phyloP scores from a whole-genome alignment of 2,113 vertebrate genomes.

The Empidonax alnorum region DNA sequence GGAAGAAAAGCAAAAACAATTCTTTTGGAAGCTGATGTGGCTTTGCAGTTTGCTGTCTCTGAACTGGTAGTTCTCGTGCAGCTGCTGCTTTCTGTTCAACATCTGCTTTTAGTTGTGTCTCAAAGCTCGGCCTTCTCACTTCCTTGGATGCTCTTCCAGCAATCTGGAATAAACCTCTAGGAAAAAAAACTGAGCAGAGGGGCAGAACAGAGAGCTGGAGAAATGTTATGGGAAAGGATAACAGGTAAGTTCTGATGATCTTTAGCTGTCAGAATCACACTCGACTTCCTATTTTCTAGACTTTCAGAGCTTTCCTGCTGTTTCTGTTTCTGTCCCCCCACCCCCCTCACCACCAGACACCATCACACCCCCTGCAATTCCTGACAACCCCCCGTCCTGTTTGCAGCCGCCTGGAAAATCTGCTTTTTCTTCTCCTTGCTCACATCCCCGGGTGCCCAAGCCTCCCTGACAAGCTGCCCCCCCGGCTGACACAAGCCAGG shows the following conservation, averaged over 20 bases:
- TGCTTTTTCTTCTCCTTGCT: neutral
- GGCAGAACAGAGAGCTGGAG: neutral
- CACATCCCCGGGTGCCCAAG: neutral
- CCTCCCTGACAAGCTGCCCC: neutral
- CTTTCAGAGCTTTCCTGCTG: neutral
- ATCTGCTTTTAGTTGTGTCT: neutral
- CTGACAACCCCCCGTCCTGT: neutral
- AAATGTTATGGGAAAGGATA: neutral
- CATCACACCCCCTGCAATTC: rapidly evolving
- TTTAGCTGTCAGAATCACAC: neutral
- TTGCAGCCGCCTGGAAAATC: neutral
- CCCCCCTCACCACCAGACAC: neutral
- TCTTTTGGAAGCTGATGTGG: neutral
- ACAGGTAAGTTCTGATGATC: neutral
- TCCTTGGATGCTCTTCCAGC: neutral
- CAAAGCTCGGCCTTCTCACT: neutral
- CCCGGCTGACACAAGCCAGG: neutral
- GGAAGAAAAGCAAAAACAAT: neutral
- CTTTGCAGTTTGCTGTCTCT: neutral
- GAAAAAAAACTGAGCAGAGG: neutral
- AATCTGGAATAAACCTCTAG: neutral
- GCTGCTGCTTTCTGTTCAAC: neutral
- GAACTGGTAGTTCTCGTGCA: neutral
- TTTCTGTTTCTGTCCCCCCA: neutral
- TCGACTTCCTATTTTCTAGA: neutral